Base-by-base conservation (phyloP, 2,888 invertebrate genomes). In the Pachliopta kotzebuea region DNA sequence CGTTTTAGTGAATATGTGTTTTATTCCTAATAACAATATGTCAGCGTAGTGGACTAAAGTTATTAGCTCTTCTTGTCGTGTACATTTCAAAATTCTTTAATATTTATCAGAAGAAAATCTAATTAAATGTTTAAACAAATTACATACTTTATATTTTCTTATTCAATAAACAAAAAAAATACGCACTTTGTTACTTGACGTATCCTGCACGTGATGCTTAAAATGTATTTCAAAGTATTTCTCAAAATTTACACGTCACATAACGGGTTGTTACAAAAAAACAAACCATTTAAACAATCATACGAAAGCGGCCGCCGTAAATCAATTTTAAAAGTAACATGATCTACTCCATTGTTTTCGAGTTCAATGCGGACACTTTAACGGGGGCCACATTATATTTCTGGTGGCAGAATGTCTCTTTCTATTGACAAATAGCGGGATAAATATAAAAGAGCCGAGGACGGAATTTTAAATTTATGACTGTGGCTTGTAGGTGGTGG, bases 301-400 rank as follows among this genome's bases (percentile, higher is more conserved):
- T 26, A 18, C n/a, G 42, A 50, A 26, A 21, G 56, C 26, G 21
- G 49, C 26, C 50, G 20, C 71, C 76, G 80, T 86, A 86, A 88
- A 88, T 88, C 84, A 85, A 76, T 74, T 74, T 71, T 72, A 72
- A 77, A 84, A 80, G 83, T 83, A 80, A 85, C 84, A 83, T 83
- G 73, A 83, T 81, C 75, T 77, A 60, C 73, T 75, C 71, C 68
- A 70, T 85, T 85, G 81, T 86, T 79, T 81, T 74, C 76, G 67
- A 72, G 69, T 53, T 54, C 53, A 57, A 45, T 42, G 68, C 62
- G 63, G 71, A 71, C 72, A 76, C 72, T 75, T 76, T 73, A 70
- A 67, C 75, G 75, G 72, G 77, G 76, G 74, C 75, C 72, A 69
- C 68, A 68, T 69, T 73, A 77, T 69, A 70, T 70, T 72, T 71